A percentile compares a stretch with the other conserved stretches of the same genome.
phyloP scores from a whole-genome alignment of 2,888 invertebrate genomes.

The Plutella xylostella region DNA sequence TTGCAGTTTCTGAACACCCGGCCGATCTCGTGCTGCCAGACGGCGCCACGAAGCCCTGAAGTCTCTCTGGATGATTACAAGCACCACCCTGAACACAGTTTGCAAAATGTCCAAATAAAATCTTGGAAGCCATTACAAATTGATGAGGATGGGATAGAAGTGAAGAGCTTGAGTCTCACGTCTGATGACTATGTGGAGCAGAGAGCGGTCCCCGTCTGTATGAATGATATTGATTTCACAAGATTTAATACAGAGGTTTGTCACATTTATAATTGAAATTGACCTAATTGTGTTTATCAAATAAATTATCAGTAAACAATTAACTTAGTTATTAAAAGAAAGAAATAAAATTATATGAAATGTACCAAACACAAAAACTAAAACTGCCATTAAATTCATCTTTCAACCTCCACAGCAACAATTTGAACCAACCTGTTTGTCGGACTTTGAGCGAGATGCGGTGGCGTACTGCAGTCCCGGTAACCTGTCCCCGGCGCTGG shows the following conservation, averaged over 20 bases:
- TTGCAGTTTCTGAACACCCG: constrained; percentile 48
- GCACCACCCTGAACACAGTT: no score
- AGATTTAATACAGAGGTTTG: no score
- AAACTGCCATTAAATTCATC: background rate
- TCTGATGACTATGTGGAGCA: constrained; percentile 55
- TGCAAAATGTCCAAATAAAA: background rate
- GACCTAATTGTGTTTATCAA: no score
- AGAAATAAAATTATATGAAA: no score
- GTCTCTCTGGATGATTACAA: no score
- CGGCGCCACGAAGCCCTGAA: constrained; percentile 36
- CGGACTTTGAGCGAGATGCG: constrained; percentile 53
- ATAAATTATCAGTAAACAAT: no score
- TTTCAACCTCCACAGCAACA: constrained; percentile 30
- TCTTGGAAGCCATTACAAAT: constrained; percentile 3
- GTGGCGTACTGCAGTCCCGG: constrained; percentile 41
- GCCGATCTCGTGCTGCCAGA: constrained; percentile 53
- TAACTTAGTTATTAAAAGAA: no score
- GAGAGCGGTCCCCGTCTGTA: constrained; percentile 16
- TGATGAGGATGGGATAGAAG: constrained; percentile 25
- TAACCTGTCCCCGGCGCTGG: constrained; percentile 20
- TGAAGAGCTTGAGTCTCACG: constrained; percentile 37
- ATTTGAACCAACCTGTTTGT: constrained; percentile 56
- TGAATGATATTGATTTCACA: background rate
- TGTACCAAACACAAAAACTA: no score
- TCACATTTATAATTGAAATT: no score